Percentiles rank a stretch among this genome's conserved stretches.
Evolutionary conservation across 2,797 vertebrate genomes (phyloP).

Genomic region (Taenioides sp.): DNA sequence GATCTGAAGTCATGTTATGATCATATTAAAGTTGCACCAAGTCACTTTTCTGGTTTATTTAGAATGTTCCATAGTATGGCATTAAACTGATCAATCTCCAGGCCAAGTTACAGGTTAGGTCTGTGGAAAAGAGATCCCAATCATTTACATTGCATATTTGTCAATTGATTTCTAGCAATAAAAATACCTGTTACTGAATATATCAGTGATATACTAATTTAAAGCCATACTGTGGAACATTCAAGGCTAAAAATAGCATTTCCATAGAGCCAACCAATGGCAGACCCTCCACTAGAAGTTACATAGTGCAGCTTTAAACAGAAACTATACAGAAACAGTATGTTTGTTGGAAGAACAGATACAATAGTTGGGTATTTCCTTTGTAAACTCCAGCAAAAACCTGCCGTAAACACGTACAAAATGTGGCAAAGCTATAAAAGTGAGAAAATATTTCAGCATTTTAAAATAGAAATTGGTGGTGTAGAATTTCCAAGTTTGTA

Average conservation of each 20-base stretch:
- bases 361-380: no score
- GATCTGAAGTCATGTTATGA: conserved; percentile 9
- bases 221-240: background rate
- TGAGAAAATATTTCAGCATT: conserved; percentile 74
- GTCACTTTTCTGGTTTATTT: no score
- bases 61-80: no score
- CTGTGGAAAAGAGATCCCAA: no score
- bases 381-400: conserved; percentile 40
- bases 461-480: conserved; percentile 59
- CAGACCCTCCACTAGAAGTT: background rate
- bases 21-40: background rate
- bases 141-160: no score
- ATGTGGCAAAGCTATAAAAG: conserved; percentile 65
- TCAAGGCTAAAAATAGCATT: conserved; percentile 6
- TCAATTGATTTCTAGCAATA: background rate
- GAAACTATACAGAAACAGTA: background rate
- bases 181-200: no score
- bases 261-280: background rate
- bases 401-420: conserved; percentile 70
- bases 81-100: no score
- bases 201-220: no score
- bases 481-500: conserved; percentile 31
- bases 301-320: background rate
- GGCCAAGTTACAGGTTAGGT: no score
- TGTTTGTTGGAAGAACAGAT: background rate